Percentiles rank a stretch among this genome's conserved stretches.
Evolutionary conservation across 2,113 vertebrate species (phyloP).

Genomic region (Indicator indicator): DNA sequence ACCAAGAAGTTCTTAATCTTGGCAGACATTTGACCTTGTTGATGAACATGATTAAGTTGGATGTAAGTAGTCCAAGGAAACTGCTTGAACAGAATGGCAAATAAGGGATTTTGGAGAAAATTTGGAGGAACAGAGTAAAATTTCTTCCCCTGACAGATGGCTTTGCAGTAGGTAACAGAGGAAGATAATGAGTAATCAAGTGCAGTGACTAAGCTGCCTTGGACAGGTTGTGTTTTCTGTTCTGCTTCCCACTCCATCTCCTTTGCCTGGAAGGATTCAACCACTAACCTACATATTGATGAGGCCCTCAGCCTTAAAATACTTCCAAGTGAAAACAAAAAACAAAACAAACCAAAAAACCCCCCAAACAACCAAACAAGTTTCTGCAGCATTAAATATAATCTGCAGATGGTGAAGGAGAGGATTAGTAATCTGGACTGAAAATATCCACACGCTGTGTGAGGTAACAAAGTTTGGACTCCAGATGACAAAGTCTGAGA

Average conservation of each 20-base stretch:
- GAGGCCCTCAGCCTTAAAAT: background rate
- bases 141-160: conserved; percentile 56
- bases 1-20: background rate
- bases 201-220: conserved; percentile 59
- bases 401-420: background rate
- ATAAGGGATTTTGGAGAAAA: conserved; percentile 12
- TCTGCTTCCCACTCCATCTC: conserved; percentile 1
- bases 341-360: background rate
- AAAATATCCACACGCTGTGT: background rate
- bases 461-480: background rate
- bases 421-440: background rate
- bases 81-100: background rate
- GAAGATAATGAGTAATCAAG: conserved; percentile 63
- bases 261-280: background rate
- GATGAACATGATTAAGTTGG: background rate
- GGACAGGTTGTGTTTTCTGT: conserved; percentile 43
- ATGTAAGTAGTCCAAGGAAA: background rate
- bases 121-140: conserved; percentile 2
- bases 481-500: background rate
- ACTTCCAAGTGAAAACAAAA: background rate
- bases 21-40: background rate
- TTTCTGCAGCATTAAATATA: background rate
- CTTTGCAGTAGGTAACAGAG: conserved; percentile 64
- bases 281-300: background rate
- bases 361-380: background rate